phyloP scores from a whole-genome alignment of 2,113 vertebrate species.

The Coptodon rendalli region DNA sequence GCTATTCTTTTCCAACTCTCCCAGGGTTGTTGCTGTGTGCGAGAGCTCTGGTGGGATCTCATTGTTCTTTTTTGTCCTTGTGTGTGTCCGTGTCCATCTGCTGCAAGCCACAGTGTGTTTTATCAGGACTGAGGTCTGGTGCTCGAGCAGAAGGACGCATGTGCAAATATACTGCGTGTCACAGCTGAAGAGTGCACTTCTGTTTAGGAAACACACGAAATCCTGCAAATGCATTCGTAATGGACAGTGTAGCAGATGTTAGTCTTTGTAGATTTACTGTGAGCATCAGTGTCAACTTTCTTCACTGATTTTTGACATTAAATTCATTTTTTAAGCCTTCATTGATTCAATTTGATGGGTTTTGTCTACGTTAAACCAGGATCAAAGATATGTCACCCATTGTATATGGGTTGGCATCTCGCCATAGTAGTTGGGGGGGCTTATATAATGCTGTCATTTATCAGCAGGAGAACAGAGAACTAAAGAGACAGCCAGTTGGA shows the following conservation, averaged over 20 bases:
- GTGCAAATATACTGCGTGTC: neutral
- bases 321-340: neutral
- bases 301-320: neutral
- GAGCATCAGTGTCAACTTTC: neutral
- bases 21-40: conserved; percentile 1
- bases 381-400: neutral
- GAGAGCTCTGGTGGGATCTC: conserved; percentile 27
- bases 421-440: neutral
- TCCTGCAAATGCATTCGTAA: neutral
- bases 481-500: conserved; percentile 41
- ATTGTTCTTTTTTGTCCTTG: conserved; percentile 14
- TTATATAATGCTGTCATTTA: conserved; percentile 42
- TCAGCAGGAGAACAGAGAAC: conserved; percentile 15
- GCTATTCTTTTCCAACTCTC: conserved; percentile 14
- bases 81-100: conserved; percentile 28
- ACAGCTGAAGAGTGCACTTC: neutral
- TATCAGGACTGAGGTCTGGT: neutral
- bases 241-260: neutral
- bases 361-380: neutral
- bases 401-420: neutral
- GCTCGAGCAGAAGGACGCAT: neutral
- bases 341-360: neutral
- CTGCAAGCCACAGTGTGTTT: neutral
- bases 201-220: neutral
- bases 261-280: neutral